A percentile compares a stretch with the other conserved stretches of the same genome.
Conservation (phyloP, 2,888 invertebrate species). For the Exephanes ischioxanthus region DNA sequence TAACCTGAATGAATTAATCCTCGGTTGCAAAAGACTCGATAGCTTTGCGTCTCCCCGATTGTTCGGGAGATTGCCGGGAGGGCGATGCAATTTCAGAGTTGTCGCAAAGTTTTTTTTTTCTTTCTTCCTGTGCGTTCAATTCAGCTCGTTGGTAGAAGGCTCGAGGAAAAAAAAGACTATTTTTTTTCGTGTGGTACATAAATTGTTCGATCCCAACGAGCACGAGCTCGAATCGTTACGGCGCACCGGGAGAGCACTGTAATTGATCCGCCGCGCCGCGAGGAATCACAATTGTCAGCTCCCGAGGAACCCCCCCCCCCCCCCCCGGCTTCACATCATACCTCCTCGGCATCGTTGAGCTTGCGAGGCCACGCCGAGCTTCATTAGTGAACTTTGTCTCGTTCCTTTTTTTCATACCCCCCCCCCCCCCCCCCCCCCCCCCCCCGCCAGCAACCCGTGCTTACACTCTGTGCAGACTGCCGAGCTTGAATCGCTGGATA, state of each 20-base stretch:
- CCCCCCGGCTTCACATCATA: constrained; percentile 5
- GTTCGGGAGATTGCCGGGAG: neutral
- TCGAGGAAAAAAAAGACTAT: neutral
- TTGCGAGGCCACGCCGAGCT: constrained; percentile 56
- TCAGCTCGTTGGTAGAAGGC: neutral
- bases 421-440: neutral
- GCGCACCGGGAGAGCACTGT: constrained; percentile 23
- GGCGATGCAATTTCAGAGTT: neutral
- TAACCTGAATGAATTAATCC: neutral
- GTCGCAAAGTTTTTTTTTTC: neutral
- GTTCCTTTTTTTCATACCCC: constrained; percentile 42
- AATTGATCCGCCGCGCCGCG: constrained; percentile 55
- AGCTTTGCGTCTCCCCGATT: neutral
- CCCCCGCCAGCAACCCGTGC: neutral
- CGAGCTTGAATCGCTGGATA: constrained; percentile 37
- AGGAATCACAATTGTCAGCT: constrained; percentile 58
- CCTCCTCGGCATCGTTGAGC: constrained; percentile 44
- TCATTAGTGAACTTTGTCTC: constrained; percentile 67
- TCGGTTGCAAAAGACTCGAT: neutral
- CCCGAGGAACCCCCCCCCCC: neutral
- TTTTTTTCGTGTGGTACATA: neutral
- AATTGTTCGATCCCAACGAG: constrained; percentile 37
- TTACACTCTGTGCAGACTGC: neutral
- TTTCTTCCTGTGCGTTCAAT: neutral
- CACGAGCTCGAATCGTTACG: constrained; percentile 25